These are phyloP conservation scores for Autographa gamma DNA, from an alignment of 2,888 invertebrate species.

Conservation along the genomic window DNA sequence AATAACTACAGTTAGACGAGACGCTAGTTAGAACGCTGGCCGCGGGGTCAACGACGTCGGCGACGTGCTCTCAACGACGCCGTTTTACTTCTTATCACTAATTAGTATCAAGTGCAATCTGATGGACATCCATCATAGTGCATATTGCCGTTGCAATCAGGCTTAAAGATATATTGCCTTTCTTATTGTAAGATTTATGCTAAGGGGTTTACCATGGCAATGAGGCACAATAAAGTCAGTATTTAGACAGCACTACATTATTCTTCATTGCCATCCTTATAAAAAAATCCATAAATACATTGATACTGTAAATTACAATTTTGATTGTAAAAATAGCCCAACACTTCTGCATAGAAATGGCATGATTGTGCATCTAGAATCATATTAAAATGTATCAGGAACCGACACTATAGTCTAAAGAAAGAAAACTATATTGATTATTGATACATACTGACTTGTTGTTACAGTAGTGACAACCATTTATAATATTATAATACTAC, in stretches of 20 bases:
- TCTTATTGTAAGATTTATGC: background rate
- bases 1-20: conserved; percentile 58
- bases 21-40: conserved; percentile 32
- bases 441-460: no score
- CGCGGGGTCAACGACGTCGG: conserved; percentile 59
- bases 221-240: background rate
- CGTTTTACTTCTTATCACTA: conserved; percentile 21
- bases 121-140: background rate
- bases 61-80: conserved; percentile 24
- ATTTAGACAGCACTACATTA: no score
- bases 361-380: background rate
- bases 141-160: background rate
- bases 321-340: background rate
- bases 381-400: no score
- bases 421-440: no score
- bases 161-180: background rate
- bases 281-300: no score
- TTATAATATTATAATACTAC: no score
- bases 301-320: no score
- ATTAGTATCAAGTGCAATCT: conserved; percentile 17
- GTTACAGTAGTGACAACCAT: no score
- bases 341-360: background rate
- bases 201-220: background rate
- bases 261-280: no score
- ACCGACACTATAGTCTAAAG: no score